Percentiles rank a stretch among this genome's conserved stretches.
Evolutionary conservation across 2,888 invertebrate species (phyloP).

Genomic region (Dastarcus helophoroides): DNA sequence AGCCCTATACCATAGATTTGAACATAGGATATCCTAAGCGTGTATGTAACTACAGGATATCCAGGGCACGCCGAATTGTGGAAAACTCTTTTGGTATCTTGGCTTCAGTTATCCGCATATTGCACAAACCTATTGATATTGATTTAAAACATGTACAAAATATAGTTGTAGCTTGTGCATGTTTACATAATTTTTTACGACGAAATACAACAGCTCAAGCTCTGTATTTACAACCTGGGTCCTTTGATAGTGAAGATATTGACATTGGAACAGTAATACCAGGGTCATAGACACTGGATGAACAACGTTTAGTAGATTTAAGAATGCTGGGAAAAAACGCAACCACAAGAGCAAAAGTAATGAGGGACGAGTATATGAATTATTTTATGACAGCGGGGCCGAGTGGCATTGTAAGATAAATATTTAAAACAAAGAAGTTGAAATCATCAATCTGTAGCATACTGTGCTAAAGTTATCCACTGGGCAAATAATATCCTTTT

Average conservation of each 20-base stretch:
- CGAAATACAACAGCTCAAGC: constrained; percentile 7
- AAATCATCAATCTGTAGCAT: constrained; percentile 8
- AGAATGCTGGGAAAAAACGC: constrained; percentile 8
- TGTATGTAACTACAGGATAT: constrained; percentile 6
- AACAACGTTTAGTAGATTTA: constrained; percentile 8
- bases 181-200: constrained; percentile 8
- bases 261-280: constrained; percentile 9
- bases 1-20: constrained; percentile 13
- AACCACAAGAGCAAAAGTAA: no score
- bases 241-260: constrained; percentile 9
- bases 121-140: constrained; percentile 4
- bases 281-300: constrained; percentile 6
- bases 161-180: constrained; percentile 8
- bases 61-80: constrained; percentile 6
- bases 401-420: no score
- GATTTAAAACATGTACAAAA: constrained; percentile 9
- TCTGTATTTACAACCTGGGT: constrained; percentile 9
- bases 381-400: no score
- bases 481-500: neutral
- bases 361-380: no score
- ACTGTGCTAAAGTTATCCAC: constrained; percentile 5
- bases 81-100: constrained; percentile 5
- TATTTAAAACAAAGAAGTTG: constrained; percentile 6
- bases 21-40: constrained; percentile 9
- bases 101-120: no score